phyloP scores from a whole-genome alignment of 2,888 invertebrate species.

The Dicycla oo region DNA sequence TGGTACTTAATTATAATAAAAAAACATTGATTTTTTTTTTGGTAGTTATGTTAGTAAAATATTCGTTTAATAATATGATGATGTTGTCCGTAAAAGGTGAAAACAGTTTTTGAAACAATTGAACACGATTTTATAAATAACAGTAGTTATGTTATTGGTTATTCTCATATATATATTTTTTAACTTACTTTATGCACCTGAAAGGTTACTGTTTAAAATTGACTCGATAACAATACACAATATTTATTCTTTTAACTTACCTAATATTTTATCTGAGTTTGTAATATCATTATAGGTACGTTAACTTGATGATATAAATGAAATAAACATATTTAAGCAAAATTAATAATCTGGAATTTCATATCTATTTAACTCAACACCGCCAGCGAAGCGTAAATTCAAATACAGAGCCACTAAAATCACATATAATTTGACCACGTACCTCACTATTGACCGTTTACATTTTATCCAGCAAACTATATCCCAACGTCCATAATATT shows the following conservation, averaged over 20 bases:
- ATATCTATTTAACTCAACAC: not conserved
- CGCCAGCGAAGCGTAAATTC: constrained; percentile 4
- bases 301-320: not conserved
- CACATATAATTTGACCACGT: constrained; percentile 10
- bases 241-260: not conserved
- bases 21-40: not conserved
- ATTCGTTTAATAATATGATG: not conserved
- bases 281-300: not conserved
- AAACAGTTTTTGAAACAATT: not conserved
- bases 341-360: not conserved
- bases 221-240: not conserved
- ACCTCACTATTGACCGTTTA: constrained; percentile 14
- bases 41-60: not conserved
- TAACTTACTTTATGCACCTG: too few relatives aligned
- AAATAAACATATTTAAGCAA: not conserved
- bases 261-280: not conserved
- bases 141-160: not conserved
- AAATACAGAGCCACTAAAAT: constrained; percentile 10
- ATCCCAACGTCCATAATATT: constrained; percentile 36
- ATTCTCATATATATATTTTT: not conserved
- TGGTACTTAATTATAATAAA: too few relatives aligned
- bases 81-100: too few relatives aligned
- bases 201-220: not conserved
- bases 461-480: constrained; percentile 30
- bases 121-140: not conserved